Conservation (phyloP, 2,888 invertebrate genomes). For the Platycheirus albimanus region DNA sequence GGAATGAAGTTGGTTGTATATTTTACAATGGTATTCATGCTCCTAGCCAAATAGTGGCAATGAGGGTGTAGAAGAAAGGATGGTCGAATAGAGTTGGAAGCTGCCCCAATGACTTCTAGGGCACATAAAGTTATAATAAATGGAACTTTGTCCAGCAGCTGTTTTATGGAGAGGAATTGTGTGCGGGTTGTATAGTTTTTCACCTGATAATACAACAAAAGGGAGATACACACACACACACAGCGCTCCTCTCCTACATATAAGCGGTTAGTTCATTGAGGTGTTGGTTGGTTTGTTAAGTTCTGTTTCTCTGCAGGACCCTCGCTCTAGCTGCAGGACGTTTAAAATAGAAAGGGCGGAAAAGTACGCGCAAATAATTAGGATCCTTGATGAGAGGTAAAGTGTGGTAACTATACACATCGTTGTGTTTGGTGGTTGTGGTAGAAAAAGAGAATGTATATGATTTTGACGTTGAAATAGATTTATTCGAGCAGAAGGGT, state of each 20-base stretch:
- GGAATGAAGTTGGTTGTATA: conserved; percentile 20
- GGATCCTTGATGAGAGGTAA: conserved; percentile 59
- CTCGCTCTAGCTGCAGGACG: conserved; percentile 21
- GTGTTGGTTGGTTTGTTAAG: not conserved
- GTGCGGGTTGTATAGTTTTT: conserved; percentile 13
- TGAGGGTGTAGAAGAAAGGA: not conserved
- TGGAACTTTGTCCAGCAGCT: conserved; percentile 60
- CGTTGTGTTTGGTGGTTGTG: conserved; percentile 29
- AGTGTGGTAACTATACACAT: conserved; percentile 3
- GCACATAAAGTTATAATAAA: conserved; percentile 63
- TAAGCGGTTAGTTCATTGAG: conserved; percentile 31
- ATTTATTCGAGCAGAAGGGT: conserved; percentile 55
- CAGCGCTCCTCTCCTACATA: conserved; percentile 34
- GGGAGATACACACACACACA: too few relatives aligned
- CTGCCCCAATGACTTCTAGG: conserved; percentile 45
- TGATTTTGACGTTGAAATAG: conserved; percentile 58
- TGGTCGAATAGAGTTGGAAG: not conserved
- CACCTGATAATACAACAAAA: conserved; percentile 57
- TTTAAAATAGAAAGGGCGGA: not conserved
- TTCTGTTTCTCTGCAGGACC: not conserved
- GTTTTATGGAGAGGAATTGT: conserved; percentile 19
- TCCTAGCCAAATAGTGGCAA: conserved; percentile 1
- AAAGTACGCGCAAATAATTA: conserved; percentile 59
- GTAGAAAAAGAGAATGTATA: conserved; percentile 7
- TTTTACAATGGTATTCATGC: conserved; percentile 47